phyloP scores from a whole-genome alignment of 2,888 invertebrate species.

The Leptopilina syphax region DNA sequence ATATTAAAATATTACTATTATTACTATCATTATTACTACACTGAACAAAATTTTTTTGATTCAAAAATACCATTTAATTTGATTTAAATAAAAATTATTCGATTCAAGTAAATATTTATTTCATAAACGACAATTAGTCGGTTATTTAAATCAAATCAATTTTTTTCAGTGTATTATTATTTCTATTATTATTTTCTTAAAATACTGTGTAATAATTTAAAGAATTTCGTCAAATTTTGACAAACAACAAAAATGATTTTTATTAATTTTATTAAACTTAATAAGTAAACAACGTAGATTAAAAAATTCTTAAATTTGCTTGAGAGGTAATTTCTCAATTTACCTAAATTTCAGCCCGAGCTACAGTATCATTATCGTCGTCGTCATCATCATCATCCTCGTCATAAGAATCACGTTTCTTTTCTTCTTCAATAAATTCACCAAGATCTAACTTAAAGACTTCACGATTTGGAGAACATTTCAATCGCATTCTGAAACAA shows the following conservation, averaged over 20 bases:
- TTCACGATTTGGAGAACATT: constrained; percentile 83
- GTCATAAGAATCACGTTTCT: constrained; percentile 61
- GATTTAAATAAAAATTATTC: too few species aligned
- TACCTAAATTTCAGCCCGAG: constrained; percentile 17
- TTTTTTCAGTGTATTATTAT: too few species aligned
- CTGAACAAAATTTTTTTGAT: too few species aligned
- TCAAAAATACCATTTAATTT: too few species aligned
- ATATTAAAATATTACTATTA: too few species aligned
- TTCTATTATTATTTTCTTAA: too few species aligned
- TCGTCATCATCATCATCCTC: constrained; percentile 66
- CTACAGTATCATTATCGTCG: constrained; percentile 44
- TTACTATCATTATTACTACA: too few species aligned
- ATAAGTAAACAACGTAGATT: constrained; percentile 12
- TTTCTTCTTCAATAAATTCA: constrained; percentile 58
- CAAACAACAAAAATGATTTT: not conserved
- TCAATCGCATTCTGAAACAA: constrained; percentile 80
- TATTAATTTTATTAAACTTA: constrained; percentile 25
- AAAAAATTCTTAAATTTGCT: not conserved
- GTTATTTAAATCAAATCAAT: too few species aligned
- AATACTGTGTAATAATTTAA: not conserved
- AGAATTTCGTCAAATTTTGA: not conserved
- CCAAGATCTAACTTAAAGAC: constrained; percentile 82
- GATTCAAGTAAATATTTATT: too few species aligned
- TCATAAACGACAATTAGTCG: too few species aligned
- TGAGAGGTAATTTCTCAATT: not conserved